Percentiles rank a stretch among this genome's conserved stretches.
phyloP scores from a whole-genome alignment of 2,888 invertebrate species.

The Zaprionus obscuricornis region DNA sequence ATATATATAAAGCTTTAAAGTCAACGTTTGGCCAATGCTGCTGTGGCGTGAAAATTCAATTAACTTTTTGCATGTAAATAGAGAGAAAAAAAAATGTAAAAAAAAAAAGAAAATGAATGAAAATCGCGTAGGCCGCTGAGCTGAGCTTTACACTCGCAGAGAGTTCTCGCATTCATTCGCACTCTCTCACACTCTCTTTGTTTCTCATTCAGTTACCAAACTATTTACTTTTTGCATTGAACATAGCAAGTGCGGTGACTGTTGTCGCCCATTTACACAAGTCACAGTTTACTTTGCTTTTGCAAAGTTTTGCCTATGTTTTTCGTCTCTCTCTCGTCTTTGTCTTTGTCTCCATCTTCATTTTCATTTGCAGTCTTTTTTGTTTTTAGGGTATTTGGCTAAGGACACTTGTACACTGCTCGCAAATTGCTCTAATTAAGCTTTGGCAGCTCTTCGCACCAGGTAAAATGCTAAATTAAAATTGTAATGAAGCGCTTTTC shows the following conservation, averaged over 20 bases:
- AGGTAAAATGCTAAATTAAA: constrained; percentile 69
- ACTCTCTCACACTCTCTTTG: too few species aligned
- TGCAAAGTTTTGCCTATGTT: too few species aligned
- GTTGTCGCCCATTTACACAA: too few species aligned
- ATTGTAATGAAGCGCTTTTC: constrained; percentile 66
- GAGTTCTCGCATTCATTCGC: too few species aligned
- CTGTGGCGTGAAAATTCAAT: constrained; percentile 71
- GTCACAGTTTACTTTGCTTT: background rate
- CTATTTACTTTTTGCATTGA: constrained; percentile 47
- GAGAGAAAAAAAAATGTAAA: constrained; percentile 14
- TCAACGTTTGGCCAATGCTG: constrained; percentile 28
- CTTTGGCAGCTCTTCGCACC: constrained; percentile 34
- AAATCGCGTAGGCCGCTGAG: too few species aligned
- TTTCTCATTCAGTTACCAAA: too few species aligned
- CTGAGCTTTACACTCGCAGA: too few species aligned
- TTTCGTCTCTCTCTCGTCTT: too few species aligned
- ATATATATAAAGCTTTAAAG: background rate
- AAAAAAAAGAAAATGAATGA: too few species aligned
- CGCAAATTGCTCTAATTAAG: constrained; percentile 75
- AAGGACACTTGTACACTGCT: constrained; percentile 62
- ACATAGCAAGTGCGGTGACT: too few species aligned
- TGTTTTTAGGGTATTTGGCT: constrained; percentile 17
- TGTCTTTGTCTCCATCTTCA: constrained; percentile 44
- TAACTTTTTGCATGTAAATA: constrained; percentile 60
- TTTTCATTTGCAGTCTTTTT: constrained; percentile 37